Base-by-base conservation (phyloP, 1,140 invertebrate species). In the Prorops nasuta region DNA sequence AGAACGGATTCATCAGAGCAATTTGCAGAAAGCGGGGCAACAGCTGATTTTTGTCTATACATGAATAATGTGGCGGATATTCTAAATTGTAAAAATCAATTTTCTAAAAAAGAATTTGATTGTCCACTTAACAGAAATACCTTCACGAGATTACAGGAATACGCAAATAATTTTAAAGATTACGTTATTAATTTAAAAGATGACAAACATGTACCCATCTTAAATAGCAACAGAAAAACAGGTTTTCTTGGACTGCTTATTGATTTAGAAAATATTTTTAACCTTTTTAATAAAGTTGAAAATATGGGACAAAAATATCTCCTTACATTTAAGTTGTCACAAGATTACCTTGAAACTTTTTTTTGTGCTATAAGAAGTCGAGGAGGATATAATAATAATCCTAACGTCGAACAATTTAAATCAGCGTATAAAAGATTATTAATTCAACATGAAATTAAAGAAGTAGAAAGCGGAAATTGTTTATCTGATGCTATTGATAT, bases 321-420 rank as follows among this genome's bases (percentile, higher is more conserved):
- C 17, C 18, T 43, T 34, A 60, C 61, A 9, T 73, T 70, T 49
- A 76, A 64, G 54, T 37, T 72, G 17, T 56, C 51, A n/a, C 70
- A 76, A 54, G 67, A 77, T 64, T 66, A 69, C 49, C 8, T 77
- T 18, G 71, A 77, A 56, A 51, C 63, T 3, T 72, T 76, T 56
- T 76, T 77, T 49, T 41, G 55, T 24, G 49, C 50, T 16, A 63
- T 77, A 12, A 20, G 67, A 38, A 56, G 40, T 41, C 47, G 62
- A 14, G 61, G 66, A 19, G 63, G 74, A 12, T 66, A 54, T 44
- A 76, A 75, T 54, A 70, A 74, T 54, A 76, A 75, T 56, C 67
- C 65, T 3, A 68, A 61, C 41, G 56, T 48, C 8, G 15, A 34
- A 7, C 58, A 66, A 48, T 67, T 65, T 37, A 49, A 34, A 44